These are phyloP conservation scores for Tenrec ecaudatus DNA, from an alignment of 2,113 vertebrate genomes.

Conservation along the genomic window DNA sequence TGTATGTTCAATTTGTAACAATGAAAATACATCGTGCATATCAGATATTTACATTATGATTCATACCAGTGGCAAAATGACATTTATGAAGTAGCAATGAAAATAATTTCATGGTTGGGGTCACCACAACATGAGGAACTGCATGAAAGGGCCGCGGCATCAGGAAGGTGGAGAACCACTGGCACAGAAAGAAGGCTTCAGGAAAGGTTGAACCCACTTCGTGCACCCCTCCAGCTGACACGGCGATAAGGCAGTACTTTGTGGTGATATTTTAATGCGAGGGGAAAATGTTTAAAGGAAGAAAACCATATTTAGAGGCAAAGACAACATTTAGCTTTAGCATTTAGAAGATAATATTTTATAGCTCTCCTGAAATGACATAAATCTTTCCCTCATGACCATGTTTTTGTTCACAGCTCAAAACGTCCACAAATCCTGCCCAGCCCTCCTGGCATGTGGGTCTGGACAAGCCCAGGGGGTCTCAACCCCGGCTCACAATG, in stretches of 20 bases:
- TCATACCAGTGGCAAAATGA: too few species aligned
- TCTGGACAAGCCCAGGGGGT: not conserved
- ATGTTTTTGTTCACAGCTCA: not conserved
- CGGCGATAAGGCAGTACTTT: not conserved
- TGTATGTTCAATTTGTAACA: too few species aligned
- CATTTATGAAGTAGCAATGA: too few species aligned
- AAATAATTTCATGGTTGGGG: too few species aligned
- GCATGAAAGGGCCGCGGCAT: too few species aligned
- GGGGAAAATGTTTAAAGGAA: not conserved
- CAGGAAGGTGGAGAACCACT: too few species aligned
- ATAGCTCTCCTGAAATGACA: not conserved
- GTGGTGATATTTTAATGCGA: not conserved
- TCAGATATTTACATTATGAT: too few species aligned
- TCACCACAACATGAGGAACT: too few species aligned
- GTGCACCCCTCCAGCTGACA: too few species aligned
- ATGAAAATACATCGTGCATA: too few species aligned
- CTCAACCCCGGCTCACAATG: not conserved
- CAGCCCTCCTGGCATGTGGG: not conserved
- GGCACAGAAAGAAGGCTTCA: not conserved
- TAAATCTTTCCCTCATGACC: not conserved
- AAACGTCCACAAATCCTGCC: not conserved
- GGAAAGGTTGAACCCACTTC: not conserved
- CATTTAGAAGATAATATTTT: not conserved
- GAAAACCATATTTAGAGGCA: not conserved
- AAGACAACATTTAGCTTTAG: not conserved